phyloP scores from a whole-genome alignment of 2,113 vertebrate species.

The Brienomyrus brachyistius region DNA sequence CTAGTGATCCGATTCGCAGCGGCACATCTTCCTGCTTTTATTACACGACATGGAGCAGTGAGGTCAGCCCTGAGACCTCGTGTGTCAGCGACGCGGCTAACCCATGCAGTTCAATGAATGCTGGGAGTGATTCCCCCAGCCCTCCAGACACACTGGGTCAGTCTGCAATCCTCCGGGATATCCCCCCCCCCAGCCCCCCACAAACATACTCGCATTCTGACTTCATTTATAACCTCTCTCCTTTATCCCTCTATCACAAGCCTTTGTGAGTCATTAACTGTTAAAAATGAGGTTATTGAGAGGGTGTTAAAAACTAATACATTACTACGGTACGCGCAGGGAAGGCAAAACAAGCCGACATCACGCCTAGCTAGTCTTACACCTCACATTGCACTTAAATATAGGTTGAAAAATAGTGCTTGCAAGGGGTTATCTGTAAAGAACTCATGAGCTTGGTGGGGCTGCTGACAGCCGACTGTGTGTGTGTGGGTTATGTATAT shows the following conservation, averaged over 20 bases:
- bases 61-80: not conserved
- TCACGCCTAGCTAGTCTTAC: not conserved
- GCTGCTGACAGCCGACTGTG: not conserved
- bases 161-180: not conserved
- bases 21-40: not conserved
- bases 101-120: not conserved
- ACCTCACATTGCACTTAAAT: not conserved
- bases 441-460: not conserved
- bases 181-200: constrained; percentile 5
- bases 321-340: not conserved
- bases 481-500: not conserved
- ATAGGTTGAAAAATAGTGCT: not conserved
- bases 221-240: not conserved
- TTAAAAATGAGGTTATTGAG: not conserved
- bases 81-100: not conserved
- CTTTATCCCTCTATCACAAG: not conserved
- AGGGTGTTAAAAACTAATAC: not conserved
- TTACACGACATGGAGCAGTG: not conserved
- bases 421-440: not conserved
- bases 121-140: not conserved
- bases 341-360: not conserved
- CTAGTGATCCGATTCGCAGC: too few relatives aligned
- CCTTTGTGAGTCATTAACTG: not conserved
- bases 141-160: not conserved
- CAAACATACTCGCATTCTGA: constrained; percentile 5